phyloP scores from a whole-genome alignment of 2,888 invertebrate genomes.

The Balanococcus diminutus region DNA sequence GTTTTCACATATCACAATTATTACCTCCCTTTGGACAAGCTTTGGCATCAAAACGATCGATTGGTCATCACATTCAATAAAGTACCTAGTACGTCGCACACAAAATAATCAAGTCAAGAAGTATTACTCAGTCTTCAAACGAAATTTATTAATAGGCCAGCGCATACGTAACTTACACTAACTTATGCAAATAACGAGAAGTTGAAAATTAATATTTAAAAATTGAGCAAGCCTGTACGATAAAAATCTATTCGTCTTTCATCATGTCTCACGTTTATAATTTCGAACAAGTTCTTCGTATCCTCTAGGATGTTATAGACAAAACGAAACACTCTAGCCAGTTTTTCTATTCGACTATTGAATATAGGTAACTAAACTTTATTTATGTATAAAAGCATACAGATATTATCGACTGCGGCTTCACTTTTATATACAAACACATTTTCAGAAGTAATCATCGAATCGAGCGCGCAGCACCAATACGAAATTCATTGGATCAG shows the following conservation, averaged over 20 bases:
- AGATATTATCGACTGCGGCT: background rate
- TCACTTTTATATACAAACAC: background rate
- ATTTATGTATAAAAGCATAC: background rate
- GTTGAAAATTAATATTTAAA: conserved; percentile 3
- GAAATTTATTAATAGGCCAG: conserved; percentile 35
- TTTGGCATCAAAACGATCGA: background rate
- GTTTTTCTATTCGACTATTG: conserved; percentile 8
- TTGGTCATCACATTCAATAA: no score
- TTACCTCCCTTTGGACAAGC: no score
- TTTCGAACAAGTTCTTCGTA: background rate
- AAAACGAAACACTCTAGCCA: background rate
- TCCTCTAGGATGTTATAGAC: background rate
- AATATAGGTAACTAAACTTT: conserved; percentile 19
- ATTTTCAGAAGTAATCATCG: background rate
- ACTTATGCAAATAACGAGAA: conserved; percentile 24
- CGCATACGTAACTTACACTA: conserved; percentile 25
- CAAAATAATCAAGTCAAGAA: conserved; percentile 11
- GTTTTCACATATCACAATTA: no score
- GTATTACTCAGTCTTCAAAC: background rate
- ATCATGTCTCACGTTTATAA: background rate
- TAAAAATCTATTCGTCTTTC: background rate
- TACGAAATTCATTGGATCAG: background rate
- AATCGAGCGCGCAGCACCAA: background rate
- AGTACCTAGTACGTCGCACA: no score
- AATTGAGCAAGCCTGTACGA: conserved; percentile 19